Evolutionary conservation across 2,113 vertebrate genomes (phyloP), one percentile per base, ranked within the genome.

Genomic region (Miniopterus natalensis): DNA sequence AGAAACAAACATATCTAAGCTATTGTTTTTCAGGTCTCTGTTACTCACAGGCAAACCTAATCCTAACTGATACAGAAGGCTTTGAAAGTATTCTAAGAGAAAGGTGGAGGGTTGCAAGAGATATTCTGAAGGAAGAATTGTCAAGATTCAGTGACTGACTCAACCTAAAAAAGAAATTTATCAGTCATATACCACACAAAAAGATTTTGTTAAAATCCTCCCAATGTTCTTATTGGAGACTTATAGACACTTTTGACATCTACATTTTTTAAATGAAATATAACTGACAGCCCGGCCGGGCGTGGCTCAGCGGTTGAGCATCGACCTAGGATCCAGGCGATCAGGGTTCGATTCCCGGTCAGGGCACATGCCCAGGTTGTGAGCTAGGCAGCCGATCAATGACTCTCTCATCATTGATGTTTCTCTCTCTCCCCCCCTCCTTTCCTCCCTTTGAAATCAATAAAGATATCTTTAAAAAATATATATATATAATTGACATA

Each of bases 101-200:
- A 84, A 88, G 8, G 36, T 36, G 1, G 29, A 92, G 14, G 29
- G 20, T 1, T 63, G 6, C 59, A 86, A 84, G 63, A 95, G 21
- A 49, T 91, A 88, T 61, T 80, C 4, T 93, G 29, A 93, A 95
- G 47, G 47, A 80, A 70, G 20, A 57, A 80, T 3, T 85, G 73
- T 84, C 78, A 78, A 75, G 42, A 92, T 42, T 85, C 31, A 29
- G 29, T 66, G 74, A 80, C 45, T 75, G 75, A 81, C 23, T 83
- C 59, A 93, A 40, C n/a, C 27, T 70, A 57, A 96, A 78, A 70
- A 80, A 93, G 57, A 70, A 89, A 92, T 27, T 12, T 57, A 90
- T 31, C 49, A 45, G 40, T 93, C 17, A 42, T 6, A 65, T 17
- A 20, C 84, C 29, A 85, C 21, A 71, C 27, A 40, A 45, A 45